These are phyloP conservation scores for Arrhopalites spinosus DNA, from an alignment of 2,888 invertebrate species.

Conservation along the genomic window DNA sequence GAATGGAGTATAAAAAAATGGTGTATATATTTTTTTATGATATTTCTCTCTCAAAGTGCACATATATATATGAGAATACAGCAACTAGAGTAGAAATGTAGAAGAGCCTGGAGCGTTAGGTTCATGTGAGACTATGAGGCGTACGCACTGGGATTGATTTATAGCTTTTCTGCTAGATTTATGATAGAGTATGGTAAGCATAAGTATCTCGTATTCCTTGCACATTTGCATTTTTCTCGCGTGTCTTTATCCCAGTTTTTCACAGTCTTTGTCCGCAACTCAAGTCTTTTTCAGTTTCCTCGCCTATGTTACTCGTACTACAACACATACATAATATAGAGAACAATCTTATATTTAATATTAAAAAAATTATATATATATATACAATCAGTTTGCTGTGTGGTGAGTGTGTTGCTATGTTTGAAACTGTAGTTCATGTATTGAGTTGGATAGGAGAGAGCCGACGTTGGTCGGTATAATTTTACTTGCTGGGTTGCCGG, in stretches of 20 bases:
- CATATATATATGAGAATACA: neutral
- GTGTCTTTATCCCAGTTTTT: slow-evolving; percentile 32
- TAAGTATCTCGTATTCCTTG: slow-evolving; percentile 38
- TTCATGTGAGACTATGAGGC: slow-evolving; percentile 43
- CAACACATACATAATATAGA: neutral
- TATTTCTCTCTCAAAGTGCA: neutral
- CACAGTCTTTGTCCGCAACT: slow-evolving; percentile 7
- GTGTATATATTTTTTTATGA: slow-evolving; percentile 8
- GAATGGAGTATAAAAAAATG: neutral
- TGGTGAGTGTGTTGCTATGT: slow-evolving; percentile 8
- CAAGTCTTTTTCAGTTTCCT: slow-evolving; percentile 3
- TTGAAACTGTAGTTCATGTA: neutral
- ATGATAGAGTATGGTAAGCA: slow-evolving; percentile 43
- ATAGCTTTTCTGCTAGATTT: slow-evolving; percentile 53
- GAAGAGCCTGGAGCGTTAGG: slow-evolving; percentile 31
- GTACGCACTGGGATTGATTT: slow-evolving; percentile 54
- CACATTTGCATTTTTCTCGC: slow-evolving; percentile 50
- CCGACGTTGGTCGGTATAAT: slow-evolving; percentile 13
- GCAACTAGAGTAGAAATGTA: neutral
- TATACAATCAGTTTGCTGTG: neutral
- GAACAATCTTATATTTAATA: neutral
- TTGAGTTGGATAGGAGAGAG: no score
- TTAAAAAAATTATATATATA: no score
- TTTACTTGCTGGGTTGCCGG: neutral
- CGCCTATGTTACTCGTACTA: neutral